phyloP scores from a whole-genome alignment of 2,888 invertebrate genomes.

The Macrophya alboannulata region DNA sequence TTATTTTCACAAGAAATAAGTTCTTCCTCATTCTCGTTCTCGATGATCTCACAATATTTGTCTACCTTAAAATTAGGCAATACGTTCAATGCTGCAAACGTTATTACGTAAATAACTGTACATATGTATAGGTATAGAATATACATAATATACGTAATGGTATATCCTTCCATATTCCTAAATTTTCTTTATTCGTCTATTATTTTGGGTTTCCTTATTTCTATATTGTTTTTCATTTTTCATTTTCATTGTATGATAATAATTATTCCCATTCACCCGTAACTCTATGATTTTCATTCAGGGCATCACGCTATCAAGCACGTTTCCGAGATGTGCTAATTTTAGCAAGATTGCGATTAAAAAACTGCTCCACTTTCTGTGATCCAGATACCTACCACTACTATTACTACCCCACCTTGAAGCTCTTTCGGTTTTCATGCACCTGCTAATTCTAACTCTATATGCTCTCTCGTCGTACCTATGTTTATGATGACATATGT shows the following conservation, averaged over 20 bases:
- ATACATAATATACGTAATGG: too few species aligned
- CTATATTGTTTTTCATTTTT: background rate
- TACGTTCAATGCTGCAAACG: background rate
- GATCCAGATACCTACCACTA: conserved; percentile 60
- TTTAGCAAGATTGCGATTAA: conserved; percentile 73
- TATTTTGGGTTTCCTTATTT: background rate
- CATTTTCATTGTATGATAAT: background rate
- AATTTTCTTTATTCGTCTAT: too few species aligned
- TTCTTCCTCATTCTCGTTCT: background rate
- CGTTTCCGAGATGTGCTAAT: conserved; percentile 70
- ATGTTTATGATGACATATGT: background rate
- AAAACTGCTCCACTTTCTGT: conserved; percentile 69
- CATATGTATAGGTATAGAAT: background rate
- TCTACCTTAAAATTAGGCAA: background rate
- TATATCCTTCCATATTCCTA: background rate
- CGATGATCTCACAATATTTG: conserved; percentile 27
- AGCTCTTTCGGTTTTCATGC: background rate
- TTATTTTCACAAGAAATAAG: background rate
- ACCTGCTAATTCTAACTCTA: background rate
- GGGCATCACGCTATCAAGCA: background rate
- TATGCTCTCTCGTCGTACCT: background rate
- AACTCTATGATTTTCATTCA: conserved; percentile 15
- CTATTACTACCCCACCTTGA: background rate
- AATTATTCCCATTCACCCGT: background rate
- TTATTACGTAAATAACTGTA: background rate